Conservation (phyloP, 2,797 vertebrate species). For the Sebastes miniatus region DNA sequence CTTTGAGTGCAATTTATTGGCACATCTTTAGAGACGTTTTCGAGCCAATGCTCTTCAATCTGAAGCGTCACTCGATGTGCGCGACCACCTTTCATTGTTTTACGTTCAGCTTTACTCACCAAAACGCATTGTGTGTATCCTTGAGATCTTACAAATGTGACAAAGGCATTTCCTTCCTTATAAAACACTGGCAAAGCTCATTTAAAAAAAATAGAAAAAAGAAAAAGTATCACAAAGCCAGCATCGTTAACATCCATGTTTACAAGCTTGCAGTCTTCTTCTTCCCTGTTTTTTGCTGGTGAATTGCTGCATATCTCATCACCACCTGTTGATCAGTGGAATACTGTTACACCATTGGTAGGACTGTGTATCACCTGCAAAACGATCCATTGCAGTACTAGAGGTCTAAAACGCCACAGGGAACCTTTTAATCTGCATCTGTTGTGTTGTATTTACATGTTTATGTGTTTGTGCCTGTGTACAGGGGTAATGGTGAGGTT, state of each 20-base stretch:
- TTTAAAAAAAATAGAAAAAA: too few species aligned
- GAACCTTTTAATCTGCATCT: background rate
- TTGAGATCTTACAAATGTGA: background rate
- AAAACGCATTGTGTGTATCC: too few species aligned
- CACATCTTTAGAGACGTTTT: too few species aligned
- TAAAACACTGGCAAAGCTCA: background rate
- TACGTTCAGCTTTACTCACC: too few species aligned
- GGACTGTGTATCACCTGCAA: background rate
- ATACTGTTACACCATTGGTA: background rate
- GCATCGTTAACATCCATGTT: background rate
- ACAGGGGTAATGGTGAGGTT: constrained; percentile 95
- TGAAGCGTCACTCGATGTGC: too few species aligned
- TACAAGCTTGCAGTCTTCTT: background rate
- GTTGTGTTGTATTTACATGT: background rate
- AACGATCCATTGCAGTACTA: background rate
- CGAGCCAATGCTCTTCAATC: too few species aligned
- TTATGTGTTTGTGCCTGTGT: constrained; percentile 19
- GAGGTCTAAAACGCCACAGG: background rate
- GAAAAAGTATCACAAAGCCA: too few species aligned
- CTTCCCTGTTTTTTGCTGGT: too few species aligned
- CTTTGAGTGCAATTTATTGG: too few species aligned
- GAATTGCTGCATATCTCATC: background rate
- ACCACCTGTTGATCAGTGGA: background rate
- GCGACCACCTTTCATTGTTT: too few species aligned
- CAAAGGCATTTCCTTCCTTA: background rate